Evolutionary conservation across 2,888 invertebrate species (phyloP), one percentile per base, ranked within the genome.

Genomic region (Caenorhabditis virilis): DNA sequence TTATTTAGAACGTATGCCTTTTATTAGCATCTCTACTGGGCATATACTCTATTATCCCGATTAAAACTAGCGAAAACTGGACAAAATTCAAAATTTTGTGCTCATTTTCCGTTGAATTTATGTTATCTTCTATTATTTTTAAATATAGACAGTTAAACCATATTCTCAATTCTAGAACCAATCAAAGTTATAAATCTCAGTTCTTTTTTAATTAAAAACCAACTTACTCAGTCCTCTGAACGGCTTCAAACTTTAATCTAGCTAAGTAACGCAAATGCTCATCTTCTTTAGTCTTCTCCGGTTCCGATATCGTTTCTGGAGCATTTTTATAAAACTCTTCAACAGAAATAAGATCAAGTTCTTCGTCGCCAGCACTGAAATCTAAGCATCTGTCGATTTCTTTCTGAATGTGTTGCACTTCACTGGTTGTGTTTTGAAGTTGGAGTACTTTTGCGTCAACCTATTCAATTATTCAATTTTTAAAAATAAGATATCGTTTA

Each of bases 371-470:
- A 0, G 78, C 70, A 35, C 78, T 78, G 20, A 60, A 78, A 38
- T 74, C 69, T 9, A 78, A 49, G 43, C 77, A 77, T 13, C 69
- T 47, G 16, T 67, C 68, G n/a, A 78, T 76, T 42, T 74, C 74
- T 49, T 76, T 77, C 51, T 69, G 65, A 42, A 78, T 57, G 55
- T 78, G 78, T 20, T 64, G 64, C n/a, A 78, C 72, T 56, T 78
- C 78, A 45, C 68, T 69, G 4, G 65, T 67, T 9, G 65, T 54
- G 45, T 78, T 78, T 43, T 78, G 76, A 13, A 78, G 56, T 46
- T 72, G 67, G 22, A 78, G 62, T 35, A 68, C 66, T 46, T 74
- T 68, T 9, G 67, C 66, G 36, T 78, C 78, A 11, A 73, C 73
- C 51, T 67, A 15, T 6, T 46, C 27, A 15, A n/a, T 38, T 1